These are phyloP conservation scores for Ctenochaetus hawaiiensis DNA, from an alignment of 2,797 vertebrate genomes.

Conservation along the genomic window DNA sequence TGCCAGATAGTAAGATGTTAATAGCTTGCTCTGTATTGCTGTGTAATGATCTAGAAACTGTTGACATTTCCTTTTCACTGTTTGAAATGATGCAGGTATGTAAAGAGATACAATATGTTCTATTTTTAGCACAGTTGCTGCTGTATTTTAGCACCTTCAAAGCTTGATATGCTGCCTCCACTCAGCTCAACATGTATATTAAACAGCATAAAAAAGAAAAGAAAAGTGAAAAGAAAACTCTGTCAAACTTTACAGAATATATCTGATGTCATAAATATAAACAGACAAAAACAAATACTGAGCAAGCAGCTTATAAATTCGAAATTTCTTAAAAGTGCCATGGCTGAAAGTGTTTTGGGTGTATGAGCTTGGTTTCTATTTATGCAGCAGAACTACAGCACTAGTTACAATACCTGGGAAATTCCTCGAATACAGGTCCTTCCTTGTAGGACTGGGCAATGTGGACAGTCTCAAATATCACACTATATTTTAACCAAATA, in stretches of 20 bases:
- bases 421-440: too few relatives aligned
- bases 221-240: background rate
- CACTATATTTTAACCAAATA: too few relatives aligned
- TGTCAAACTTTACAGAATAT: background rate
- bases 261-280: constrained; percentile 15
- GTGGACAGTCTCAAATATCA: too few relatives aligned
- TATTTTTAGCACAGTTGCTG: constrained; percentile 3
- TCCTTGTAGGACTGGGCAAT: too few relatives aligned
- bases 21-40: constrained; percentile 40
- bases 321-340: background rate
- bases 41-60: constrained; percentile 50
- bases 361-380: too few relatives aligned
- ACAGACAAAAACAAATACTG: constrained; percentile 17
- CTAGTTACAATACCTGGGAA: too few relatives aligned
- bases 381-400: too few relatives aligned
- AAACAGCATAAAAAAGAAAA: background rate
- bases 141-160: background rate
- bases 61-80: constrained; percentile 11
- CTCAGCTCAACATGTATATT: background rate
- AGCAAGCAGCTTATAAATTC: constrained; percentile 4
- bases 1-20: constrained; percentile 28
- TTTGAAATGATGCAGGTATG: constrained; percentile 26
- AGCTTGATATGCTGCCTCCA: background rate
- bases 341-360: too few relatives aligned
- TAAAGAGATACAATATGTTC: background rate